phyloP scores from a whole-genome alignment of 2,113 vertebrate species.

The Cynoglossus semilaevis region DNA sequence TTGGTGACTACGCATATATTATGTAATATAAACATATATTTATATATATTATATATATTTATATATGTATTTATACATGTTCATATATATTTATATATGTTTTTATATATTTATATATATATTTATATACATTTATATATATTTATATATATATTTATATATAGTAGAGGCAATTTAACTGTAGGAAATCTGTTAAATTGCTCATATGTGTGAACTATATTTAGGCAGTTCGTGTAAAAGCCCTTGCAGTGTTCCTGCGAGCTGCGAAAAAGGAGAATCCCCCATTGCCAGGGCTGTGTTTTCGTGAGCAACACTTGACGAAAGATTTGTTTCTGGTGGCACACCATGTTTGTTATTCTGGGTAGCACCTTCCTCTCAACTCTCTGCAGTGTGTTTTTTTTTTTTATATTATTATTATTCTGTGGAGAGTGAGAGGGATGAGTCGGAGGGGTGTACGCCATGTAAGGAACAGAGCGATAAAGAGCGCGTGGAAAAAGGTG shows the following conservation, averaged over 20 bases:
- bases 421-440: conserved; percentile 12
- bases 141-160: too few relatives aligned
- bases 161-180: too few relatives aligned
- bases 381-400: conserved; percentile 15
- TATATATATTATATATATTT: too few relatives aligned
- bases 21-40: too few relatives aligned
- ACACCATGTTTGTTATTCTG: conserved; percentile 24
- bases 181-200: too few relatives aligned
- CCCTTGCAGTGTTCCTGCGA: neutral
- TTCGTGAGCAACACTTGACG: neutral
- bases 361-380: neutral
- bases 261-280: conserved; percentile 16
- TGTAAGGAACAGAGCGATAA: conserved; percentile 18
- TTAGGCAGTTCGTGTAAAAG: neutral
- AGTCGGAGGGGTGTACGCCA: conserved; percentile 31
- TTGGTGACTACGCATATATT: too few relatives aligned
- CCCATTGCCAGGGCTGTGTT: neutral
- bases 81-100: too few relatives aligned
- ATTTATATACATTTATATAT: too few relatives aligned
- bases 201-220: neutral
- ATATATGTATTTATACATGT: too few relatives aligned
- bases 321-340: conserved; percentile 8
- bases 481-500: conserved; percentile 6
- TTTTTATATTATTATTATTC: neutral
- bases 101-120: too few relatives aligned